These are phyloP conservation scores for Vanacampus margaritifer DNA, from an alignment of 2,113 vertebrate species.

Conservation along the genomic window DNA sequence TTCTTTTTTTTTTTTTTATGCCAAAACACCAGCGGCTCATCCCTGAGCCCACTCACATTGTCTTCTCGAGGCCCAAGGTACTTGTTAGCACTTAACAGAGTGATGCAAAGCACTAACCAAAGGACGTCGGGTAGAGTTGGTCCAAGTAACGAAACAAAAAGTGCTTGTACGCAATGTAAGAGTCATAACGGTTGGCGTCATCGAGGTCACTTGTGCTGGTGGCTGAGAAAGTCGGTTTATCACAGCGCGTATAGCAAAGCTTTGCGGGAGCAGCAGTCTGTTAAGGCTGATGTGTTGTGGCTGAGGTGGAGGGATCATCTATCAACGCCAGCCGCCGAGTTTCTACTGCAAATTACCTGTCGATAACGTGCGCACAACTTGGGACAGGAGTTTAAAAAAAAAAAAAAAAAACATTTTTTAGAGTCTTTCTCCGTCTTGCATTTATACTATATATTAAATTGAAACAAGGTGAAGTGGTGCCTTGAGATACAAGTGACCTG, in stretches of 20 bases:
- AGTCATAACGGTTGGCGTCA: background rate
- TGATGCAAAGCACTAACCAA: background rate
- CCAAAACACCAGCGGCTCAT: background rate
- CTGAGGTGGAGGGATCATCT: constrained; percentile 34
- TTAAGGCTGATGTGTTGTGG: constrained; percentile 34
- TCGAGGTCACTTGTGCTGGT: background rate
- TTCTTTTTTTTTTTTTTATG: background rate
- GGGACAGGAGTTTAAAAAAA: constrained; percentile 9
- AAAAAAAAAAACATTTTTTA: background rate
- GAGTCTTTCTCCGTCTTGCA: too few species aligned
- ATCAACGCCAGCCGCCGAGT: constrained; percentile 21
- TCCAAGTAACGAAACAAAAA: background rate
- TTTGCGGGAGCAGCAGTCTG: constrained; percentile 40
- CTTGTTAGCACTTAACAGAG: constrained; percentile 11
- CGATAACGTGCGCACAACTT: constrained; percentile 10
- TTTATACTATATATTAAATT: too few species aligned
- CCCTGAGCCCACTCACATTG: background rate
- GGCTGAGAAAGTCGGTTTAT: background rate
- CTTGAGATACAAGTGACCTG: too few species aligned
- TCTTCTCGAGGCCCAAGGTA: background rate
- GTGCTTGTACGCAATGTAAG: background rate
- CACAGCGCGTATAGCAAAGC: constrained; percentile 27
- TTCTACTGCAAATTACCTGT: constrained; percentile 23
- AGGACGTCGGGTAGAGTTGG: background rate
- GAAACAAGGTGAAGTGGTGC: too few species aligned